Evolutionary conservation across 2,888 invertebrate genomes (phyloP), one percentile per base, ranked within the genome.

Genomic region (Creontiades dilutus): DNA sequence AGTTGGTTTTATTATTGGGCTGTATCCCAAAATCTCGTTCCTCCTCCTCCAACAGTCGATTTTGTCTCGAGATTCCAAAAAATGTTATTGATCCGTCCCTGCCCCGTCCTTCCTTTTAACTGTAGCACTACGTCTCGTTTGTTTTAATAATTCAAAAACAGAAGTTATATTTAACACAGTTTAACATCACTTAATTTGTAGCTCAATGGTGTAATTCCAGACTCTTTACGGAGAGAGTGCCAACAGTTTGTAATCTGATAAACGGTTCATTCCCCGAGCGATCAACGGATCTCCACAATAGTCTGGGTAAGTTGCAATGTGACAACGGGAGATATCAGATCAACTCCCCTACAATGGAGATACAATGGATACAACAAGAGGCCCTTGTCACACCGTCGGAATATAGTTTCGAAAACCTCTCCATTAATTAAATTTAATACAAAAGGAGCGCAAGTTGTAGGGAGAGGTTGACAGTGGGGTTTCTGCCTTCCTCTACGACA

Each of bases 341-440:
- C 23, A 68, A 13, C 11, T 19, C 68, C 9, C 23, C 27, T 68
- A 68, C 68, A 68, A 68, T 68, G 68, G 68, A 9, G 78, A 19
- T 37, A 37, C 37, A 37, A 37, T 7, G 37, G 37, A 37, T 37
- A 37, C 37, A 78, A 78, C 37, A 78, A n/a, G 46, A 5, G n/a
- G 9, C 46, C 46, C 78, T 47, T 78, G 78, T 46, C 78, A 78
- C 57, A 61, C 0, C 61, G 81, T 12, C 14, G 47, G 82, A 52
- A 52, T 11, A 9, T 82, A 19, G 52, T 82, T 27, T 14, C 16
- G 61, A 57, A 82, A 82, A 85, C 28, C 28, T 12, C 61, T 85
- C 61, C 85, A 85, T 85, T 85, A 85, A 85, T 85, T 85, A 28
- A 61, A 85, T 85, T 61, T 28, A 61, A 61, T 48, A 85, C 85